Conservation (phyloP, 2,113 vertebrate genomes). For the Lophura nycthemera region DNA sequence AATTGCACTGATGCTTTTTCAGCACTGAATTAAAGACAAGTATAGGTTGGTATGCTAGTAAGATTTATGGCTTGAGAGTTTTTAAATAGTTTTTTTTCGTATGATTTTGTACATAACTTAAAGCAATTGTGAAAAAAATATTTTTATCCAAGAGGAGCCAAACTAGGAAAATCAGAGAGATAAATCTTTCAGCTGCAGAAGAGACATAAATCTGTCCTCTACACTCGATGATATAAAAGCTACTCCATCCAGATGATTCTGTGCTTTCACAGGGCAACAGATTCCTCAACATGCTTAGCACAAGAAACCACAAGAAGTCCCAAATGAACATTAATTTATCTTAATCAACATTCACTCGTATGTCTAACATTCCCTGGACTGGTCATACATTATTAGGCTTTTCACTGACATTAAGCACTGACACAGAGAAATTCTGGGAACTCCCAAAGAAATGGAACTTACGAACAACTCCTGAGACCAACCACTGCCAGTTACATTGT, state of each 20-base stretch:
- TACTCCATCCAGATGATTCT: slow-evolving; percentile 29
- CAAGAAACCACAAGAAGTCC: slow-evolving; percentile 42
- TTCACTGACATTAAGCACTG: background rate
- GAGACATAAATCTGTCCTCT: slow-evolving; percentile 44
- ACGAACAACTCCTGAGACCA: background rate
- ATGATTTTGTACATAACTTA: slow-evolving; percentile 16
- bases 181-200: slow-evolving; percentile 6
- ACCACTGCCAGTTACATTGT: background rate
- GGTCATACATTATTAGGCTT: slow-evolving; percentile 15
- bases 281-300: slow-evolving; percentile 19
- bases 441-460: background rate
- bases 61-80: slow-evolving; percentile 1
- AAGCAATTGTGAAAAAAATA: slow-evolving; percentile 23
- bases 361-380: background rate
- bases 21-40: background rate
- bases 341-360: slow-evolving; percentile 34
- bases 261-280: slow-evolving; percentile 27
- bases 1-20: background rate
- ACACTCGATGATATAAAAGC: slow-evolving; percentile 34
- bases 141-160: background rate
- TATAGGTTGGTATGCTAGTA: background rate
- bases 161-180: slow-evolving; percentile 35
- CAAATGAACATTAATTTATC: background rate
- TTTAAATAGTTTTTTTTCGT: background rate
- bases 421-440: background rate